Conservation (phyloP, 2,888 invertebrate species). For the Creontiades dilutus region DNA sequence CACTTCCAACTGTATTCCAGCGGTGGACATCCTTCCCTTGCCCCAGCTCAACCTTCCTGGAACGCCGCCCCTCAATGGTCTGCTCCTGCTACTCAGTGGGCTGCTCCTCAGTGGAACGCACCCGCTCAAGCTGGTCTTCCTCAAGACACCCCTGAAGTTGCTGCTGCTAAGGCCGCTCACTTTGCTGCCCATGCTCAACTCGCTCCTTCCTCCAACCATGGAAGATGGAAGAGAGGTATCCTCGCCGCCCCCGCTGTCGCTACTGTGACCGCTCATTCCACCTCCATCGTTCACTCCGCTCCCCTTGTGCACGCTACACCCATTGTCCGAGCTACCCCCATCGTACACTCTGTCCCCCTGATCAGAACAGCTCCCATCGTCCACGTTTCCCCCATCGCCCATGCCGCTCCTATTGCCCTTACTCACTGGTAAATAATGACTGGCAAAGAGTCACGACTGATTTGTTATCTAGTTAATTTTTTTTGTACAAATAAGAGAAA, state of each 20-base stretch:
- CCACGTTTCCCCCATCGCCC: conserved; percentile 42
- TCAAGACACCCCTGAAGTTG: conserved; percentile 76
- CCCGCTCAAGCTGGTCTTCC: conserved; percentile 79
- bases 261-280: conserved; percentile 57
- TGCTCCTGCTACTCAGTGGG: conserved; percentile 61
- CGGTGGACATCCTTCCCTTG: conserved; percentile 66
- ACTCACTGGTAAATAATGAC: conserved; percentile 69
- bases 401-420: conserved; percentile 50
- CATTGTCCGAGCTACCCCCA: conserved; percentile 56
- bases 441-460: conserved; percentile 70
- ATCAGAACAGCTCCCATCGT: conserved; percentile 55
- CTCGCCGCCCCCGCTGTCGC: conserved; percentile 54
- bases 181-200: conserved; percentile 80
- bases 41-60: conserved; percentile 69
- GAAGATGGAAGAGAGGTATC: conserved; percentile 66
- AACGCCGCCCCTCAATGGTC: conserved; percentile 55
- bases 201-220: conserved; percentile 51
- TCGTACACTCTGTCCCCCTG: conserved; percentile 66
- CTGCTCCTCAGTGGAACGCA: conserved; percentile 62
- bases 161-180: conserved; percentile 75
- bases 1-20: conserved; percentile 73
- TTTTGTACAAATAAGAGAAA: conserved; percentile 40
- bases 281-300: conserved; percentile 55
- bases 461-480: conserved; percentile 60
- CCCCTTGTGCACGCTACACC: conserved; percentile 67